Evolutionary conservation across 2,113 vertebrate species (phyloP).

Genomic region (Thamnophis sirtalis): DNA sequence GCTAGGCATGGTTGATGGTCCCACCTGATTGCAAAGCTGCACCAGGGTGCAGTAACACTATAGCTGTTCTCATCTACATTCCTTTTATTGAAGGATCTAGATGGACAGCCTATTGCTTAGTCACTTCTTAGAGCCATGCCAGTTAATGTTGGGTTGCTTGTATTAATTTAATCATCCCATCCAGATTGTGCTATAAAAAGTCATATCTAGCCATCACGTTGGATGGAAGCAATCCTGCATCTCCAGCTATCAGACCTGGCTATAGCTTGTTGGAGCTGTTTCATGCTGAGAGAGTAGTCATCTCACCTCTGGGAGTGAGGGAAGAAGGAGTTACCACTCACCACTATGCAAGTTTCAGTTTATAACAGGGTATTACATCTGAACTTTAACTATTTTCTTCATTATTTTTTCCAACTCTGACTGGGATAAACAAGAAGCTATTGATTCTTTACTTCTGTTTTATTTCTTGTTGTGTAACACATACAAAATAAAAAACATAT

Average conservation of each 20-base stretch:
- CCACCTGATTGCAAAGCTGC: background rate
- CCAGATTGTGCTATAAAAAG: background rate
- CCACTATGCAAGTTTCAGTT: background rate
- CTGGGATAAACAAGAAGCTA: background rate
- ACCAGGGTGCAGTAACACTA: background rate
- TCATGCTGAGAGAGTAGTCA: background rate
- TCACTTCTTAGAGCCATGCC: background rate
- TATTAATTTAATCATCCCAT: background rate
- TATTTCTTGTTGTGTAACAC: background rate
- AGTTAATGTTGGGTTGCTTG: background rate
- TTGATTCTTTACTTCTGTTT: background rate
- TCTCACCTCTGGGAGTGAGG: background rate
- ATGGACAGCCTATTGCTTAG: background rate
- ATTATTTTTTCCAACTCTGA: background rate
- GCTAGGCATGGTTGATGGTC: background rate
- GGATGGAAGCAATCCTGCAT: background rate
- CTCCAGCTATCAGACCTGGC: background rate
- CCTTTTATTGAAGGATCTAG: conserved; percentile 6
- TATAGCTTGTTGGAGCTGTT: background rate
- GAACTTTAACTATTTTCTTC: background rate
- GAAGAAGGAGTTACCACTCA: background rate
- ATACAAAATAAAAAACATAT: background rate
- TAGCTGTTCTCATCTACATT: background rate
- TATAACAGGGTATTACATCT: background rate
- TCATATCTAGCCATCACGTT: background rate